These are phyloP conservation scores for Promerops cafer DNA, from an alignment of 2,113 vertebrate species.

Conservation along the genomic window DNA sequence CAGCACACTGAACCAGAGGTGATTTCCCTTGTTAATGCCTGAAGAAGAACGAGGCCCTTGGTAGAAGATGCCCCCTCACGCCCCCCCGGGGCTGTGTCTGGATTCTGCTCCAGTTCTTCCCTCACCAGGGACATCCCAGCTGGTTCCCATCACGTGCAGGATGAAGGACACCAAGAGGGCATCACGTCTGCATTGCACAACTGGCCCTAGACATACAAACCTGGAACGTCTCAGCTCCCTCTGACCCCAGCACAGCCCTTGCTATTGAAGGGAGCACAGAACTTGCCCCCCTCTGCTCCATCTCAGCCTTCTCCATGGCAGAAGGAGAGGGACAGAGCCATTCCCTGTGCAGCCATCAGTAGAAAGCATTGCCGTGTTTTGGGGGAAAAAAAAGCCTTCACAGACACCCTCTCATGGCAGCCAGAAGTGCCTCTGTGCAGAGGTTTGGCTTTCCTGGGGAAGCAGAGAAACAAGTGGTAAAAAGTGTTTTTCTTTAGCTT, in stretches of 20 bases:
- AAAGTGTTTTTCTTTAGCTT: background rate
- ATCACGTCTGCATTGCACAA: background rate
- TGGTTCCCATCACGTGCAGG: background rate
- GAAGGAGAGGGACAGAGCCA: background rate
- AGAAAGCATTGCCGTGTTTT: accelerated
- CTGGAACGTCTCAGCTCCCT: background rate
- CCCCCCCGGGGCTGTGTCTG: background rate
- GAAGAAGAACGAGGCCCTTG: background rate
- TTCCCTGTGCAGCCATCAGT: background rate
- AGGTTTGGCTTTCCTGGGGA: background rate
- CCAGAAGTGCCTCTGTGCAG: background rate
- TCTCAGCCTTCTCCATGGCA: background rate
- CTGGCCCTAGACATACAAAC: background rate
- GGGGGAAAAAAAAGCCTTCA: background rate
- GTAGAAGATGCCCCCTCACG: background rate
- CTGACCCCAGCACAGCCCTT: background rate
- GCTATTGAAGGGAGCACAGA: background rate
- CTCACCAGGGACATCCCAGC: accelerated
- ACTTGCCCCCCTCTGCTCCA: background rate
- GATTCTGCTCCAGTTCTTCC: background rate
- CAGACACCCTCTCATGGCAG: background rate
- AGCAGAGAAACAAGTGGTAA: background rate
- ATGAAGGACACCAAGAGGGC: background rate
- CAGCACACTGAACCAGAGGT: background rate
- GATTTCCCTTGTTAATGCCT: background rate